Evolutionary conservation across 2,797 vertebrate species (phyloP).

Genomic region (Apogon talboti): DNA sequence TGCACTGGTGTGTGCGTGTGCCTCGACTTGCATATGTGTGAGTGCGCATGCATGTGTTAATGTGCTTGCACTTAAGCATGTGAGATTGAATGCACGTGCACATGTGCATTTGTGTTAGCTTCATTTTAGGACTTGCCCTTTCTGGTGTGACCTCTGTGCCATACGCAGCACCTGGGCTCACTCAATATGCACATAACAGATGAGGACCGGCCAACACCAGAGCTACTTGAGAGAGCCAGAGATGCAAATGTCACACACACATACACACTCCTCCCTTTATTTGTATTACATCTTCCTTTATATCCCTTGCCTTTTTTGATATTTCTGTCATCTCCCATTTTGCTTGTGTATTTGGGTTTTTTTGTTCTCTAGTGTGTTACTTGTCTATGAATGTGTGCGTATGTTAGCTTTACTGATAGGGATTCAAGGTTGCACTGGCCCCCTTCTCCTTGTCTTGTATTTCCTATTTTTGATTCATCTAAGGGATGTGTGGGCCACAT

Average conservation of each 20-base stretch:
- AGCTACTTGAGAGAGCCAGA: slow-evolving; percentile 74
- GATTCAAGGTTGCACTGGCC: slow-evolving; percentile 76
- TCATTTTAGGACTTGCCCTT: slow-evolving; percentile 85
- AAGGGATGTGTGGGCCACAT: slow-evolving; percentile 61
- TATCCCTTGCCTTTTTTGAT: slow-evolving; percentile 70
- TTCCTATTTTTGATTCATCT: slow-evolving; percentile 75
- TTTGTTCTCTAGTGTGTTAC: slow-evolving; percentile 29
- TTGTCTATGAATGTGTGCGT: slow-evolving; percentile 37
- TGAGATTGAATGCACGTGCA: slow-evolving; percentile 59
- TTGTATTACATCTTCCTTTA: slow-evolving; percentile 72
- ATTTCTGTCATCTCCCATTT: slow-evolving; percentile 64
- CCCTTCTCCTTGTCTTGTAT: slow-evolving; percentile 62
- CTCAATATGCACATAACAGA: slow-evolving; percentile 87
- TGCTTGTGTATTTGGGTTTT: slow-evolving; percentile 32
- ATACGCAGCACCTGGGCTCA: slow-evolving; percentile 84
- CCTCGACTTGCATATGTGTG: slow-evolving; percentile 29
- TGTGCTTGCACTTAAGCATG: slow-evolving; percentile 41
- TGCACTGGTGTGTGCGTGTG: slow-evolving; percentile 33
- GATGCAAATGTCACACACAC: slow-evolving; percentile 81
- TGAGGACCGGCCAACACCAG: slow-evolving; percentile 78
- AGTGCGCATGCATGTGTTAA: slow-evolving; percentile 32
- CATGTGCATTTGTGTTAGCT: slow-evolving; percentile 74
- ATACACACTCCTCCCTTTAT: slow-evolving; percentile 54
- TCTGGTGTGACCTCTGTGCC: slow-evolving; percentile 84
- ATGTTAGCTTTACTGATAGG: slow-evolving; percentile 52